Conservation (phyloP, 2,888 invertebrate genomes). For the Chymomyza fuscimana region DNA sequence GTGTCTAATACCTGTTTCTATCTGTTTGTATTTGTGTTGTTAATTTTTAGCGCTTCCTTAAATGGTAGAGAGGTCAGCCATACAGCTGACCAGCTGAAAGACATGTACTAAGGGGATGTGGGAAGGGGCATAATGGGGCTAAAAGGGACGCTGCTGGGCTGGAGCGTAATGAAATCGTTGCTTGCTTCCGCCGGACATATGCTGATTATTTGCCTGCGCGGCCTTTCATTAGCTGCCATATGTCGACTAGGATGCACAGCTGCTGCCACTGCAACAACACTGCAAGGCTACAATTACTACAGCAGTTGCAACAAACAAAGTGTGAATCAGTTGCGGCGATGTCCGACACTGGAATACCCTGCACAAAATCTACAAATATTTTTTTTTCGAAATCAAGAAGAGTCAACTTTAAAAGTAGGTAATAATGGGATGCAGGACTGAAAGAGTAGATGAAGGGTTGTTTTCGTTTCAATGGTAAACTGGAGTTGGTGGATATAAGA, state of each 20-base stretch:
- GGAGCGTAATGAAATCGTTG: neutral
- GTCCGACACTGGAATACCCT: too few species aligned
- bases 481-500: too few species aligned
- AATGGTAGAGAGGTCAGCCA: neutral
- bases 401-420: too few species aligned
- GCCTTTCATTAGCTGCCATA: slow-evolving; percentile 53
- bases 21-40: slow-evolving; percentile 9
- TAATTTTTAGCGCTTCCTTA: slow-evolving; percentile 13
- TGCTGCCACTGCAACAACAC: slow-evolving; percentile 39
- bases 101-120: neutral
- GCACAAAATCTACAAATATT: too few species aligned
- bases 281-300: slow-evolving; percentile 17
- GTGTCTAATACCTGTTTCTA: neutral
- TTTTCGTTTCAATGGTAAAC: too few species aligned
- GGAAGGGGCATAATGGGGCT: neutral
- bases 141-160: neutral
- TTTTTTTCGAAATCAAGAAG: too few species aligned
- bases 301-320: slow-evolving; percentile 20
- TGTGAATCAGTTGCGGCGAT: too few species aligned
- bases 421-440: too few species aligned
- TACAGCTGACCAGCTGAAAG: neutral
- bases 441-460: too few species aligned
- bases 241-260: slow-evolving; percentile 39
- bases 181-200: slow-evolving; percentile 42
- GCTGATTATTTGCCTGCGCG: slow-evolving; percentile 50